Evolutionary conservation across 2,113 vertebrate species (phyloP).

Genomic region (Casuarius casuarius): DNA sequence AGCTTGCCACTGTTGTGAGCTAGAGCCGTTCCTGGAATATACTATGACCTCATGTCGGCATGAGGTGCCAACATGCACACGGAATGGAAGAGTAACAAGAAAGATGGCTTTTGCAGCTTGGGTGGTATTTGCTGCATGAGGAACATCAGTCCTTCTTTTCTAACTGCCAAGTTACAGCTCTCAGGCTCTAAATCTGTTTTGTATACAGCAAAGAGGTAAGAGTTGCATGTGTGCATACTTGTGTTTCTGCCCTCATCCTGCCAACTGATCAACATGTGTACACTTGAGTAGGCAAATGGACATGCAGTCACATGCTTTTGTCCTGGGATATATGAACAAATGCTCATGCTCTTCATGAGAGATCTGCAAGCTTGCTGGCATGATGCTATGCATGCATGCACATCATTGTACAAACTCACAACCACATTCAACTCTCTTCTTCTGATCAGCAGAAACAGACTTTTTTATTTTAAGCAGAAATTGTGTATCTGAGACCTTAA

Average conservation of each 20-base stretch:
- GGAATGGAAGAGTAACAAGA: constrained; percentile 33
- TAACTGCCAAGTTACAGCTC: background rate
- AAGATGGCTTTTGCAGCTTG: constrained; percentile 46
- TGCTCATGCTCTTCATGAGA: background rate
- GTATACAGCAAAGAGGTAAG: background rate
- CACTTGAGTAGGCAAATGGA: accelerated
- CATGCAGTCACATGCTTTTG: background rate
- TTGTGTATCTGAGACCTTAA: background rate
- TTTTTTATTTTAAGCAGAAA: constrained; percentile 24
- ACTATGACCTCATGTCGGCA: constrained; percentile 41
- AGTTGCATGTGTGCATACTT: background rate
- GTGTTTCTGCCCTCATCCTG: background rate
- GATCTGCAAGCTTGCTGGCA: background rate
- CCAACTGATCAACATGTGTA: background rate
- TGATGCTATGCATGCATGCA: background rate
- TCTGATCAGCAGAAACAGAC: background rate
- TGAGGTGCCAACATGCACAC: constrained; percentile 33
- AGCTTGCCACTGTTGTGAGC: background rate
- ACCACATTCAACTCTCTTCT: background rate
- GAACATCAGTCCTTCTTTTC: background rate
- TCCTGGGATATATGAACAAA: background rate
- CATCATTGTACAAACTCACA: background rate
- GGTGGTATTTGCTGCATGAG: constrained; percentile 50
- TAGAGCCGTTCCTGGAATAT: constrained; percentile 53
- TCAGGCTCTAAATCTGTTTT: constrained; percentile 18